A percentile compares a stretch with the other conserved stretches of the same genome.
These are phyloP conservation scores for Cosmopolites sordidus DNA, from an alignment of 2,888 invertebrate genomes.

Conservation along the genomic window DNA sequence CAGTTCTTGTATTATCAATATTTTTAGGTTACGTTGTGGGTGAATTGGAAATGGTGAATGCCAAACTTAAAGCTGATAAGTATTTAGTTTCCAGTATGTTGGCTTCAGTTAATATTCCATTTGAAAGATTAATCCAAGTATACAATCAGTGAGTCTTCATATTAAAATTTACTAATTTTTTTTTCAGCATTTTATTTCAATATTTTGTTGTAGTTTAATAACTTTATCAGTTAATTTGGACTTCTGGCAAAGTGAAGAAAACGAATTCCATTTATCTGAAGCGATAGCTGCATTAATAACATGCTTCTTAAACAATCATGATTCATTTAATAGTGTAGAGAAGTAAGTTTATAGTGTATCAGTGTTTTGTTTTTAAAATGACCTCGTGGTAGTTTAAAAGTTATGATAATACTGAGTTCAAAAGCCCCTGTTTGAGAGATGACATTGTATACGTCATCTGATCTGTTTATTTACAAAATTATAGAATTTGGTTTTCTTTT, in stretches of 20 bases:
- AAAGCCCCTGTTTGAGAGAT: no score
- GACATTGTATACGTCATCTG: no score
- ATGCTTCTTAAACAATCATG: constrained; percentile 61
- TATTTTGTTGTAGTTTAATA: constrained; percentile 56
- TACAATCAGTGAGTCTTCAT: constrained; percentile 66
- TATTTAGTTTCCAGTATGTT: constrained; percentile 74
- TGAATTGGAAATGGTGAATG: constrained; percentile 73
- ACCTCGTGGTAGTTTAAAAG: no score
- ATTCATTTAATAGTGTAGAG: constrained; percentile 52
- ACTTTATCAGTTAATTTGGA: constrained; percentile 69
- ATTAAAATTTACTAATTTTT: neutral
- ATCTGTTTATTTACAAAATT: no score
- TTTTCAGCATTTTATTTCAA: constrained; percentile 11
- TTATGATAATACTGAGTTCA: no score
- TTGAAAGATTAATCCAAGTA: constrained; percentile 73
- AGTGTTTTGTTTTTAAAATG: no score
- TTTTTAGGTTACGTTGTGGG: constrained; percentile 70
- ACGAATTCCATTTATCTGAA: constrained; percentile 80
- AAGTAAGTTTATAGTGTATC: constrained; percentile 49
- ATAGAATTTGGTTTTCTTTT: no score
- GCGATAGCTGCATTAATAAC: constrained; percentile 70
- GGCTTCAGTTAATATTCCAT: constrained; percentile 69
- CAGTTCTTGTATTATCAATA: no score
- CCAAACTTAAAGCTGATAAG: constrained; percentile 65
- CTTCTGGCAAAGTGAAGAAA: constrained; percentile 79